A percentile compares a stretch with the other conserved stretches of the same genome.
These are phyloP conservation scores for Hycleus cichorii DNA, from an alignment of 1,140 invertebrate species.

Conservation along the genomic window DNA sequence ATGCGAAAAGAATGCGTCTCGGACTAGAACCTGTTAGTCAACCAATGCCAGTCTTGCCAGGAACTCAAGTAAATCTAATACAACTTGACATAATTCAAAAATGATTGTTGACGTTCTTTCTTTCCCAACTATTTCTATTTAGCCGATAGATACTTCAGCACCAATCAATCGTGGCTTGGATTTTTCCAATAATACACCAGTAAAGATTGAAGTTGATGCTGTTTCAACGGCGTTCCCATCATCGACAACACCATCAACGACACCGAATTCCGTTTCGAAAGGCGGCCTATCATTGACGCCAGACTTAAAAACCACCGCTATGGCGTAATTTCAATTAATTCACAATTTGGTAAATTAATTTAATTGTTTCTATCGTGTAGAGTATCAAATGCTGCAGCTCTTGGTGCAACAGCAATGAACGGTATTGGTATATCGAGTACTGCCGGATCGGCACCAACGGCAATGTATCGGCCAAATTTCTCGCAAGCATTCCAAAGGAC, in stretches of 20 bases:
- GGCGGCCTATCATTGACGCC: conserved; percentile 32
- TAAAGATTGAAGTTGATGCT: conserved; percentile 35
- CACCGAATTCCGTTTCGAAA: conserved; percentile 36
- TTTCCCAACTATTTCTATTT: conserved; percentile 7
- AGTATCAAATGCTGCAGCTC: conserved; percentile 25
- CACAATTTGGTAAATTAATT: no score
- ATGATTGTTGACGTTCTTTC: neutral
- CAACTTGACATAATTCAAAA: neutral
- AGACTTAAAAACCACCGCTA: conserved; percentile 30
- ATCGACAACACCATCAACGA: conserved; percentile 35
- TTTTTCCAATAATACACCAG: conserved; percentile 29
- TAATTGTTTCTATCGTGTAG: conserved; percentile 13
- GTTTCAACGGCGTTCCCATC: conserved; percentile 30
- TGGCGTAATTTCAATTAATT: conserved; percentile 26
- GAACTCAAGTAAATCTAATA: conserved; percentile 29
- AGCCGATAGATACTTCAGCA: conserved; percentile 38
- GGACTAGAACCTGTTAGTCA: conserved; percentile 90
- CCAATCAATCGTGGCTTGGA: conserved; percentile 34
- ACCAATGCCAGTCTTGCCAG: conserved; percentile 64
- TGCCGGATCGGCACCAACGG: conserved; percentile 50
- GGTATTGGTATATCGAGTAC: conserved; percentile 47
- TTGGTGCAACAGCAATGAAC: conserved; percentile 43
- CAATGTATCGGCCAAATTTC: conserved; percentile 64
- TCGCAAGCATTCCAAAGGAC: conserved; percentile 57
- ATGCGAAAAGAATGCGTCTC: conserved; percentile 91